These are phyloP conservation scores for Aurelia coerulea DNA, from an alignment of 30 jellyfish, hydroid and myxozoan genomes.

Conservation along the genomic window DNA sequence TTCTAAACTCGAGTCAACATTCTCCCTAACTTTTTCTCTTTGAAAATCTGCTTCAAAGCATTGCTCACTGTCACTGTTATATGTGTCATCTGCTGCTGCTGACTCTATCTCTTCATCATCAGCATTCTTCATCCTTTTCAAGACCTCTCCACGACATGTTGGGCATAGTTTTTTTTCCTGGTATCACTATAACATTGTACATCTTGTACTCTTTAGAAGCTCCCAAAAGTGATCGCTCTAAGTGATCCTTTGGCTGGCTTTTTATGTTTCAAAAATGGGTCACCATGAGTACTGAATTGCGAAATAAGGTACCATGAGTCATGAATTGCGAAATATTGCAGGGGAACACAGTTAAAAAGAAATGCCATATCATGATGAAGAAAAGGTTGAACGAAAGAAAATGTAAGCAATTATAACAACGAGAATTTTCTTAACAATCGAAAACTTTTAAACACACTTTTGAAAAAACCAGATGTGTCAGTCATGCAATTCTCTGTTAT, in stretches of 20 bases:
- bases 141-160: slow-evolving; percentile 4
- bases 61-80: background rate
- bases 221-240: slow-evolving; percentile 5
- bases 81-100: slow-evolving; percentile 8
- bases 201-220: background rate
- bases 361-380: too few species aligned
- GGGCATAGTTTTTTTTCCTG: slow-evolving; percentile 63
- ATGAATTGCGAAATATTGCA: too few species aligned
- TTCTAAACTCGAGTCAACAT: background rate
- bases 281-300: too few species aligned
- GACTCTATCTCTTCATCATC: background rate
- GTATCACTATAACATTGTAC: slow-evolving; percentile 1
- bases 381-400: too few species aligned
- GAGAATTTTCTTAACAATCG: too few species aligned
- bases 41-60: slow-evolving; percentile 4
- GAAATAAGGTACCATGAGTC: too few species aligned
- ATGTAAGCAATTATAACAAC: too few species aligned
- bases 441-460: too few species aligned
- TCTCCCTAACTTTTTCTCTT: background rate
- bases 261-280: background rate
- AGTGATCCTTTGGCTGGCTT: slow-evolving; percentile 2
- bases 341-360: too few species aligned
- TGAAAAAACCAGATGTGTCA: too few species aligned
- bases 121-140: background rate
- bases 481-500: too few species aligned